A percentile compares a stretch with the other conserved stretches of the same genome.
phyloP scores from a whole-genome alignment of 2,797 vertebrate species.

The Myotis findleyi region DNA sequence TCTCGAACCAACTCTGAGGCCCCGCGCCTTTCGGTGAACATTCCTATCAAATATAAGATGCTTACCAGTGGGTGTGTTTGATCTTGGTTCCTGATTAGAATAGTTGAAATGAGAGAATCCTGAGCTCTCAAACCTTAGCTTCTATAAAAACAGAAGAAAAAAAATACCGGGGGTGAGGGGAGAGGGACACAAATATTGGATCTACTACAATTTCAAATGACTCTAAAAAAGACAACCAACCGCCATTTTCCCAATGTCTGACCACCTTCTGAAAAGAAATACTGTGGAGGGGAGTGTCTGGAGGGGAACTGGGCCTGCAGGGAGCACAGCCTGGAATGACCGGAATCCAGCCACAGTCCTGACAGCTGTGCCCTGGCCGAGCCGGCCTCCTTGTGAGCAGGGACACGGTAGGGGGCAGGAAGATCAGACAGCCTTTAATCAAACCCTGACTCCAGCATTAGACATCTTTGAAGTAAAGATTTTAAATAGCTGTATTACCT shows the following conservation, averaged over 20 bases:
- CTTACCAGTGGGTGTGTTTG: slow-evolving; percentile 80
- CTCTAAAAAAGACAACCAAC: background rate
- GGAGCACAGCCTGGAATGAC: background rate
- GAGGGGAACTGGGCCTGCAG: background rate
- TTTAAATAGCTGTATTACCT: background rate
- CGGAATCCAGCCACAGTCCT: background rate
- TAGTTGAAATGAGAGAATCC: slow-evolving; percentile 63
- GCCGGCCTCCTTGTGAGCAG: background rate
- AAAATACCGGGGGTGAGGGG: background rate
- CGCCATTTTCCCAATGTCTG: background rate
- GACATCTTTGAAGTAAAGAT: background rate
- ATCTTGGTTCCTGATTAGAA: slow-evolving; percentile 67
- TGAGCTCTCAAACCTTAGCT: slow-evolving; percentile 62
- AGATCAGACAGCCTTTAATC: background rate
- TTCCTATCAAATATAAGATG: slow-evolving; percentile 10
- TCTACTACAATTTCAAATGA: background rate
- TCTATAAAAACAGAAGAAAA: slow-evolving; percentile 77
- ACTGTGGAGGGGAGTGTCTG: background rate
- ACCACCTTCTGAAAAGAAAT: background rate
- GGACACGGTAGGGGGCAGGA: background rate
- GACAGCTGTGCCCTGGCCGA: background rate
- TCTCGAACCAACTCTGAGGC: background rate
- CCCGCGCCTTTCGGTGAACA: background rate
- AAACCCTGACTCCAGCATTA: background rate
- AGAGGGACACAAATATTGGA: background rate